Conservation (phyloP, 2,888 invertebrate genomes). For the Rotaria magnacalcarata region DNA sequence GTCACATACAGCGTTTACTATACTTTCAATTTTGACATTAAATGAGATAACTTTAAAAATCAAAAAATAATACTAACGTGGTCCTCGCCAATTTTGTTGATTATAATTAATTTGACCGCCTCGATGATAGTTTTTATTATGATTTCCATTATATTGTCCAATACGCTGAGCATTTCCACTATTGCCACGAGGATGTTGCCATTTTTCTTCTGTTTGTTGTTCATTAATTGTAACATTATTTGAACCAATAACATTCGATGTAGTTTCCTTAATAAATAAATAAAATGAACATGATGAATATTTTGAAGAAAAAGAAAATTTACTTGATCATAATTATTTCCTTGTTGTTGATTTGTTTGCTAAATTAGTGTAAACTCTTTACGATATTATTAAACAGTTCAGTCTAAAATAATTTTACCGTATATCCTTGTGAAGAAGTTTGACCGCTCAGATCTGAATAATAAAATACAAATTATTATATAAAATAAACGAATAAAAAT, state of each 20-base stretch:
- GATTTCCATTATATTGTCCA: neutral
- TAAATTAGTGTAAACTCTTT: neutral
- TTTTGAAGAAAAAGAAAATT: neutral
- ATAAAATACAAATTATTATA: too few relatives aligned
- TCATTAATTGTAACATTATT: neutral
- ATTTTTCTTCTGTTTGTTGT: neutral
- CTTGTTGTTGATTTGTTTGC: neutral
- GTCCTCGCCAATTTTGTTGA: slow-evolving; percentile 6
- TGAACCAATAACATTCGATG: neutral
- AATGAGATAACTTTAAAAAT: too few relatives aligned
- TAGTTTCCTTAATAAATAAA: neutral
- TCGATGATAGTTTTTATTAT: neutral
- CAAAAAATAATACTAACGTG: neutral
- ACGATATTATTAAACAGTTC: too few relatives aligned
- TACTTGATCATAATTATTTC: neutral
- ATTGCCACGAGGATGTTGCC: neutral
- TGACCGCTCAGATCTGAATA: neutral
- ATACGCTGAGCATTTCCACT: neutral
- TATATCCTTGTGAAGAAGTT: neutral
- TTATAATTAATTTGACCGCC: neutral
- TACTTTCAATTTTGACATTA: too few relatives aligned
- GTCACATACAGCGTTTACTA: too few relatives aligned
- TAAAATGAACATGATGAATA: neutral
- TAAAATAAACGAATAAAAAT: too few relatives aligned
- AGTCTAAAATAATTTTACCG: neutral